These are phyloP conservation scores for Elephantulus edwardii DNA, from an alignment of 2,113 vertebrate species.

Conservation along the genomic window DNA sequence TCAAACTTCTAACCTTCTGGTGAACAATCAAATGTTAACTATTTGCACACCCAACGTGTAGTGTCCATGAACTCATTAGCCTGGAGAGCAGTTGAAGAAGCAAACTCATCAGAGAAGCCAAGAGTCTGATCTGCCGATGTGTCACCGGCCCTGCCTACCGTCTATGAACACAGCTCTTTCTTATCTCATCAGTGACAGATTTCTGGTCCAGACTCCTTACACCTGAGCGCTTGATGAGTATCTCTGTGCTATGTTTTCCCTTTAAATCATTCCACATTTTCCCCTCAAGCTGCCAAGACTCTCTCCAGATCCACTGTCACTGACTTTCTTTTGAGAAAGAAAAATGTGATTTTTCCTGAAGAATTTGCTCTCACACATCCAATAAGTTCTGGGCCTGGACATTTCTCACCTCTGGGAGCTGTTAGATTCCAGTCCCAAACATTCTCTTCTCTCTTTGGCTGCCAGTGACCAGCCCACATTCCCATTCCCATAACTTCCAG, in stretches of 20 bases:
- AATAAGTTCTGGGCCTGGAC: rapidly evolving
- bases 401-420: not conserved
- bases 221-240: not conserved
- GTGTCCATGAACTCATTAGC: too few species aligned
- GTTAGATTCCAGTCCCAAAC: too few species aligned
- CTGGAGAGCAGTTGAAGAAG: not conserved
- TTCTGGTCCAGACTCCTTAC: not conserved
- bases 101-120: not conserved
- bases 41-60: too few species aligned
- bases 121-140: not conserved
- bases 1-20: not conserved
- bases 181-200: not conserved
- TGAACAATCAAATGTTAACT: not conserved
- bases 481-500: not conserved
- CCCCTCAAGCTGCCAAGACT: not conserved
- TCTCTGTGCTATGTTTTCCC: not conserved
- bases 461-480: rapidly evolving
- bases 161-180: not conserved
- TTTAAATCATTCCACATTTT: not conserved
- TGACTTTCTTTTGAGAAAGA: not conserved
- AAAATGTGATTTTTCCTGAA: not conserved
- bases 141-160: not conserved
- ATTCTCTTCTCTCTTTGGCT: not conserved
- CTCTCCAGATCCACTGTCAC: not conserved
- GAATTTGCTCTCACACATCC: not conserved